Conservation (phyloP, 2,888 invertebrate species). For the Caenorhabditis afra region DNA sequence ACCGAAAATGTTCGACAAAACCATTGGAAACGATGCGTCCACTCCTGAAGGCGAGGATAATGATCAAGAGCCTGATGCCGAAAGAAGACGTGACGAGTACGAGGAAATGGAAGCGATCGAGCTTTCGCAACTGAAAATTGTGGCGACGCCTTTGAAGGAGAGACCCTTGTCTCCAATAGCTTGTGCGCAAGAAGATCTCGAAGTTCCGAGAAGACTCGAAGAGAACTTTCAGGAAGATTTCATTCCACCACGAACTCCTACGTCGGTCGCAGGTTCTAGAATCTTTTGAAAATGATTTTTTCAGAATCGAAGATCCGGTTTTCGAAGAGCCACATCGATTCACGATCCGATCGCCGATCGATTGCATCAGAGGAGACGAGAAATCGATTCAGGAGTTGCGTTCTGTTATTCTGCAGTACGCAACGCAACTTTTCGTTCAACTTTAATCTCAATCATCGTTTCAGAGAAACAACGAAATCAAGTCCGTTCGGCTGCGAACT, state of each 20-base stretch:
- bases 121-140: constrained; percentile 20
- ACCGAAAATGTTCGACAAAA: background rate
- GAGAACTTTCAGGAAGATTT: background rate
- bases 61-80: background rate
- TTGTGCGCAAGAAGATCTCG: background rate
- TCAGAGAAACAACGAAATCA: constrained; percentile 1
- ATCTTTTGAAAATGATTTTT: background rate
- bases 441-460: background rate
- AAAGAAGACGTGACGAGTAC: background rate
- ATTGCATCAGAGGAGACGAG: background rate
- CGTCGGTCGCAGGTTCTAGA: too few relatives aligned
- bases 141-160: constrained; percentile 14
- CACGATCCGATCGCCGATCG: too few relatives aligned
- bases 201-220: constrained; percentile 2
- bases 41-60: background rate
- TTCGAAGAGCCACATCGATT: background rate
- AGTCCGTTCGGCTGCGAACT: constrained; percentile 8
- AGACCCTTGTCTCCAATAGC: background rate
- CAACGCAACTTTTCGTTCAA: background rate
- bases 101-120: constrained; percentile 7
- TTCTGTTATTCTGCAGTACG: background rate
- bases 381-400: background rate
- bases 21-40: background rate
- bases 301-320: background rate
- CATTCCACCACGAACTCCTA: background rate